phyloP scores from a whole-genome alignment of 2,888 invertebrate species.

The Napeogenes sylphis region DNA sequence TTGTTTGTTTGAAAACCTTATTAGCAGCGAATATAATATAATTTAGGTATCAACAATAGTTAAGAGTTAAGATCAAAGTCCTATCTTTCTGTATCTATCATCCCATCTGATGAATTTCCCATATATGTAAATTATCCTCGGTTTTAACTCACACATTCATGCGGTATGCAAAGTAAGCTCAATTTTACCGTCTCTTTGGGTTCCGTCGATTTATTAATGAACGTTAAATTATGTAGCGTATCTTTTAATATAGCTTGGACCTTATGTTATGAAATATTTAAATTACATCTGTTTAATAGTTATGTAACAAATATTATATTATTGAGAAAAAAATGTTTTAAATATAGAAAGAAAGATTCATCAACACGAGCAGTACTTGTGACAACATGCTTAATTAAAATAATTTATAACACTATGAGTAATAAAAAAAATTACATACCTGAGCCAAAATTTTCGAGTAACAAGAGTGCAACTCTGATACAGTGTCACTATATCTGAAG shows the following conservation, averaged over 20 bases:
- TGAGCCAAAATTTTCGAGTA: constrained; percentile 93
- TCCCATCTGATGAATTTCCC: constrained; percentile 18
- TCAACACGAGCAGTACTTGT: too few relatives aligned
- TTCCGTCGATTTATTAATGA: not conserved
- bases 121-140: constrained; percentile 22
- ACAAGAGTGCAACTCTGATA: constrained; percentile 91
- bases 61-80: not conserved
- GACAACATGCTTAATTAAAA: too few relatives aligned
- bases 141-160: constrained; percentile 14
- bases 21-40: too few relatives aligned
- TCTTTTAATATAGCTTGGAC: too few relatives aligned
- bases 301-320: too few relatives aligned
- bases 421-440: constrained; percentile 64
- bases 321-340: too few relatives aligned
- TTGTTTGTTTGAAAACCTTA: too few relatives aligned
- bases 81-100: not conserved
- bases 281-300: too few relatives aligned
- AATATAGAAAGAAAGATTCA: too few relatives aligned
- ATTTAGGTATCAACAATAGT: too few relatives aligned
- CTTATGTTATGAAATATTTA: too few relatives aligned
- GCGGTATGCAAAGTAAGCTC: constrained; percentile 12
- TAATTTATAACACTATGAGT: too few relatives aligned
- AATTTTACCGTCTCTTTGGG: constrained; percentile 1
- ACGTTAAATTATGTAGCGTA: not conserved
- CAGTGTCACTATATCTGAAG: constrained; percentile 90